A percentile compares a stretch with the other conserved stretches of the same genome.
Conservation (phyloP, 2,888 invertebrate species). For the Scelioninae gen. 2 region DNA sequence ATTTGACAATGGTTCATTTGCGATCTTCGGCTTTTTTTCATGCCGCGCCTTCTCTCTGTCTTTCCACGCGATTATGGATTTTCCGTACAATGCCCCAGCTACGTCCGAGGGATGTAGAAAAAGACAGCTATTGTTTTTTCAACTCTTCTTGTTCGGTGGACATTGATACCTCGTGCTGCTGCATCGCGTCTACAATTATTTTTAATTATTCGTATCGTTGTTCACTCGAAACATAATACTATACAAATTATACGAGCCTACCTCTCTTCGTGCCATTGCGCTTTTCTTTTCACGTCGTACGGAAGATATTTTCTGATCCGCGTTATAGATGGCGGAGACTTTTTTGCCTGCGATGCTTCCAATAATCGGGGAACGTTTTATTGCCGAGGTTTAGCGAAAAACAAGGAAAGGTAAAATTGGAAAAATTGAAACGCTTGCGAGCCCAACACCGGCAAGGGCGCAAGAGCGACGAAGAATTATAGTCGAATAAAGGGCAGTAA, state of each 20-base stretch:
- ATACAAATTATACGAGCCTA: background rate
- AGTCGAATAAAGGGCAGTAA: no score
- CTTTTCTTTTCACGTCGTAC: no score
- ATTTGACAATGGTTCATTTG: constrained; percentile 57
- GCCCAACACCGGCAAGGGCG: no score
- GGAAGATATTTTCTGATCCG: background rate
- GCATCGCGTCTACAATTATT: constrained; percentile 25
- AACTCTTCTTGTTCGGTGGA: constrained; percentile 17
- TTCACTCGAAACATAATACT: constrained; percentile 6
- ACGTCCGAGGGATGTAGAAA: constrained; percentile 5
- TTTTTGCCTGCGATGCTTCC: no score
- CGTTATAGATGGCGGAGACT: background rate
- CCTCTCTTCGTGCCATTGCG: no score
- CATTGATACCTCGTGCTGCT: constrained; percentile 23
- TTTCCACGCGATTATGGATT: constrained; percentile 41
- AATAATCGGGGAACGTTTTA: no score
- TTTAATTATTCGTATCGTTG: constrained; percentile 28
- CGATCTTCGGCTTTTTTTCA: constrained; percentile 40
- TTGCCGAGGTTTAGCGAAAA: no score
- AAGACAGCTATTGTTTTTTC: constrained; percentile 25
- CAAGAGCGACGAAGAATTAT: no score
- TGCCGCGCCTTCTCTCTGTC: constrained; percentile 19
- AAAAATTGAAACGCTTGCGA: no score
- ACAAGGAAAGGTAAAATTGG: no score
- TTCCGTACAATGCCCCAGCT: constrained; percentile 27